Evolutionary conservation across 1,140 invertebrate genomes (phyloP).

Genomic region (Calliopsis andreniformis): DNA sequence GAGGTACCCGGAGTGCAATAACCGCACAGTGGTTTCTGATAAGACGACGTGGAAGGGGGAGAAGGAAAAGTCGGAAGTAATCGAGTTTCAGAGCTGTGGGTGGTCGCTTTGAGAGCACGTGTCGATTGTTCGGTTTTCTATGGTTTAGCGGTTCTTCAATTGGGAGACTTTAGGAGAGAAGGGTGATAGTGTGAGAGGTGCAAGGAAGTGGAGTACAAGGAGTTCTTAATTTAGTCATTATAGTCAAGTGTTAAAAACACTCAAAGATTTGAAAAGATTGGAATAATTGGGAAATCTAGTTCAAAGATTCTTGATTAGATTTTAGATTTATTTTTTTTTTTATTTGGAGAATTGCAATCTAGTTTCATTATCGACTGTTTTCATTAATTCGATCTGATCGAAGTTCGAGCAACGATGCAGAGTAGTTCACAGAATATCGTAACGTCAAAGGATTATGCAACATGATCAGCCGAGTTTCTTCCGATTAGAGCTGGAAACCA

Average conservation of each 20-base stretch:
- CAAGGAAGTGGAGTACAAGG: no score
- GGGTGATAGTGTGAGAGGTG: no score
- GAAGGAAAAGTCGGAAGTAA: background rate
- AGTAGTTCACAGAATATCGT: background rate
- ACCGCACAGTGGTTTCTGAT: background rate
- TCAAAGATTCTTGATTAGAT: no score
- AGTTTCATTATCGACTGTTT: background rate
- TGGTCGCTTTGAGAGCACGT: background rate
- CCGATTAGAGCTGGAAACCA: background rate
- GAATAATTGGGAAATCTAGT: no score
- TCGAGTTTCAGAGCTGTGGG: background rate
- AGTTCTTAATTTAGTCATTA: no score
- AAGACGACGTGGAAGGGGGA: background rate
- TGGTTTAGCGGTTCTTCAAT: no score
- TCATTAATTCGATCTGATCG: constrained; percentile 24
- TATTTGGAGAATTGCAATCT: no score
- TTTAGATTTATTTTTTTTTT: no score
- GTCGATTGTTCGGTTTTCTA: background rate
- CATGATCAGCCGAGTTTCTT: constrained; percentile 5
- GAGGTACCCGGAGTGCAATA: background rate
- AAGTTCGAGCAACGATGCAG: background rate
- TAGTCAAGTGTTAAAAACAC: no score
- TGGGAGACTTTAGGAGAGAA: no score
- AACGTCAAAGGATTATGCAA: background rate
- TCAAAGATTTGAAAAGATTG: no score